Percentiles rank a stretch among this genome's conserved stretches.
These are phyloP conservation scores for Cactoblastis cactorum DNA, from an alignment of 2,888 invertebrate species.

Conservation along the genomic window DNA sequence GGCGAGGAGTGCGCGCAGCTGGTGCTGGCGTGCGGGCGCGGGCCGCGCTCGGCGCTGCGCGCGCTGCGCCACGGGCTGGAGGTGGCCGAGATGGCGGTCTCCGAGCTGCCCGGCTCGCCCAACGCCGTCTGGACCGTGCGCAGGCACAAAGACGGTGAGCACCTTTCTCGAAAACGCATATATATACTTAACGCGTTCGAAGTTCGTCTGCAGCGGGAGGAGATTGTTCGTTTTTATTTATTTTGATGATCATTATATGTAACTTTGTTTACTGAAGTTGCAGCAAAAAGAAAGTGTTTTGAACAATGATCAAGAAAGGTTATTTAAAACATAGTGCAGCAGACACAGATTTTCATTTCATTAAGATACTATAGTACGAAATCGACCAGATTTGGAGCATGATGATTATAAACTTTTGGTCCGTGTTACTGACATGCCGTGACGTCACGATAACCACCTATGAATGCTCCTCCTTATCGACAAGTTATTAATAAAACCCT, in stretches of 20 bases:
- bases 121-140: conserved; percentile 99
- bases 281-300: no score
- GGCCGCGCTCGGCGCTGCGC: conserved; percentile 94
- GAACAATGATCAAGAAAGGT: no score
- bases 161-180: neutral
- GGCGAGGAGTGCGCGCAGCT: conserved; percentile 99
- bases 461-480: conserved; percentile 74
- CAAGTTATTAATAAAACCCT: conserved; percentile 80
- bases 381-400: conserved; percentile 56
- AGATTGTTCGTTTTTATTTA: neutral
- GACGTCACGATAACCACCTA: conserved; percentile 73
- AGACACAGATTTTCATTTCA: no score
- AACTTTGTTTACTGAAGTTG: no score
- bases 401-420: conserved; percentile 74
- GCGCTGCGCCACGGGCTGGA: conserved; percentile 98
- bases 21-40: conserved; percentile 97
- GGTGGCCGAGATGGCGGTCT: conserved; percentile 99
- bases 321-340: no score
- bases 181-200: no score
- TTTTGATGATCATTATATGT: conserved; percentile 71
- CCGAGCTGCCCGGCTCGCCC: conserved; percentile 99
- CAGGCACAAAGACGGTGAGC: conserved; percentile 95
- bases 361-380: no score
- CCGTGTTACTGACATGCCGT: conserved; percentile 76
- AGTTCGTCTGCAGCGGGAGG: no score